Base-by-base conservation (phyloP, 2,113 vertebrate genomes). In the Alectura lathami region DNA sequence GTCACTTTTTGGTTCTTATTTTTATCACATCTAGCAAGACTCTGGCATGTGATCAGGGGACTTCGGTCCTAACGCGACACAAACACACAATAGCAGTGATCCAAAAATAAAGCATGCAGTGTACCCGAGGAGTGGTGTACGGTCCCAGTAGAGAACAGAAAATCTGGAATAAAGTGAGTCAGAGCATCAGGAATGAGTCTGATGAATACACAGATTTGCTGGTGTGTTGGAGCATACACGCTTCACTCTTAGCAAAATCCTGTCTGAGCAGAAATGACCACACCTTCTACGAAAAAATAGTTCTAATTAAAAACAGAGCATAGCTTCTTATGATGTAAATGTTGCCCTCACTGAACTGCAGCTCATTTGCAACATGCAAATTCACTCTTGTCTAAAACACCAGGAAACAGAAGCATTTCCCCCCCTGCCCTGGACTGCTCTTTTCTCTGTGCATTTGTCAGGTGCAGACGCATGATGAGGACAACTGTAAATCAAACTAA, bases 291-390 rank as follows among this genome's bases (percentile, higher is more conserved):
- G 80, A 95, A 94, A 94, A 96, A 96, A 84, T 20, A 79, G 73
- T 34, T 93, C 84, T 95, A 96, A 96, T 96, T 94, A 96, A 92
- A 95, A 96, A 26, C 90, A 96, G 93, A 90, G 29, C 20, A 2
- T 13, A 56, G 66, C 27, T 73, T 89, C 86, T 87, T 89, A 34
- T 60, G 36, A 94, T 93, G 83, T 57, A 94, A 92, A 94, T 72
- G 42, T 91, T 85, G 70, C 90, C 91, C 3, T 53, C 53, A 72
- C 54, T 62, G 68, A 94, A 88, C 92, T 47, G 36, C 82, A 87
- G 85, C 67, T 67, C 57, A 47, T 78, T 70, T 68, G 70, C 8
- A 90, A 62, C 67, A 72, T 82, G 93, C 63, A 85, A 86, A 93
- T 83, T 88, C 54, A 24, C 43, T 89, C 50, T 60, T 42, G 17